Conservation (phyloP, 2,797 vertebrate species). For the Coregonus sp. region DNA sequence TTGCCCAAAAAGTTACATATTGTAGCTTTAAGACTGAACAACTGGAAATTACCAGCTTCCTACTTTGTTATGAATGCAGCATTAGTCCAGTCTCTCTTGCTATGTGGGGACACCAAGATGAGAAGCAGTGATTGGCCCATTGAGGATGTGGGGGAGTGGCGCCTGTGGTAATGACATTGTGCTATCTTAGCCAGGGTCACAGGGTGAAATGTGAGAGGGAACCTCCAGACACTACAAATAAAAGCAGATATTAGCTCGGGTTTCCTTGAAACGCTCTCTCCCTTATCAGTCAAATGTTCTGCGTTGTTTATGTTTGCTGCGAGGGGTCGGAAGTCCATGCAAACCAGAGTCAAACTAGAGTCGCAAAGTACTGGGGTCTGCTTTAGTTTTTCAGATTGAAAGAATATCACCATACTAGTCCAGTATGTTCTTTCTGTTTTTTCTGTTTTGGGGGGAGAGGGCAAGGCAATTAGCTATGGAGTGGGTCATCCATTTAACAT, state of each 20-base stretch:
- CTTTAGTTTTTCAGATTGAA: constrained; percentile 60
- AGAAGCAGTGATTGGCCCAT: not conserved
- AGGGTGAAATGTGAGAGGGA: constrained; percentile 48
- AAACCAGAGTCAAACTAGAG: constrained; percentile 31
- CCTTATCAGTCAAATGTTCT: constrained; percentile 71
- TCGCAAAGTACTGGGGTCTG: constrained; percentile 45
- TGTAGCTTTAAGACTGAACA: too few relatives aligned
- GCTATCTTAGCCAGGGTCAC: constrained; percentile 54
- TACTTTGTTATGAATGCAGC: not conserved
- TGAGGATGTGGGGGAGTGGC: not conserved
- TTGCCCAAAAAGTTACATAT: too few relatives aligned
- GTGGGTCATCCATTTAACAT: constrained; percentile 32
- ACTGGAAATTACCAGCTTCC: too few relatives aligned
- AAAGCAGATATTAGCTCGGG: constrained; percentile 43
- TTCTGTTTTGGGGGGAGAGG: constrained; percentile 46
- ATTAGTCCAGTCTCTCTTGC: not conserved
- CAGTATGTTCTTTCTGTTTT: constrained; percentile 25
- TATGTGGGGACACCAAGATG: not conserved
- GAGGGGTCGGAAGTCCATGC: constrained; percentile 69
- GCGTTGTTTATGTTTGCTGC: constrained; percentile 74
- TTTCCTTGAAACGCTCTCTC: constrained; percentile 15
- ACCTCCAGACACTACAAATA: constrained; percentile 54
- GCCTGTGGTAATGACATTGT: not conserved
- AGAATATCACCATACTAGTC: constrained; percentile 44
- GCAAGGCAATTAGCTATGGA: constrained; percentile 53